Evolutionary conservation across 2,797 vertebrate genomes (phyloP).

Genomic region (Pteronotus mesoamericanus): DNA sequence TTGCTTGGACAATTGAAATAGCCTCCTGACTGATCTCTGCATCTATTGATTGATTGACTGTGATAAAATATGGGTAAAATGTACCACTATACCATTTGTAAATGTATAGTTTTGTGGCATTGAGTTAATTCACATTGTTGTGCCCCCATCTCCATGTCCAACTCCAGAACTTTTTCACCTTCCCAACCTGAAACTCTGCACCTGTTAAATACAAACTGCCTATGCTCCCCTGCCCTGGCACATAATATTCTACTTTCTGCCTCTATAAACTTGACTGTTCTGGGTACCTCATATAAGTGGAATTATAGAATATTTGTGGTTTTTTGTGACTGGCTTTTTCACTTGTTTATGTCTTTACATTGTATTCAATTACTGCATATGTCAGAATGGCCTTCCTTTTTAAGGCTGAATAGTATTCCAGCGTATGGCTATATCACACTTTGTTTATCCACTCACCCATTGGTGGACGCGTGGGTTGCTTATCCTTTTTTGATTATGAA

Average conservation of each 20-base stretch:
- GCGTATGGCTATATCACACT: background rate
- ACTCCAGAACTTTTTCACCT: background rate
- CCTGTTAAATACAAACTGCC: background rate
- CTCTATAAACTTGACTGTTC: background rate
- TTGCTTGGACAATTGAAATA: background rate
- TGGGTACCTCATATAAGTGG: background rate
- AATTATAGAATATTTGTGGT: background rate
- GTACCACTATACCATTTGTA: background rate
- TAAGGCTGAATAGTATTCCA: background rate
- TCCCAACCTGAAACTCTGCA: background rate
- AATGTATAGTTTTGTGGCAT: background rate
- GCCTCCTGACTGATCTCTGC: background rate
- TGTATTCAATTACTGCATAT: background rate
- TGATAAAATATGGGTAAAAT: background rate
- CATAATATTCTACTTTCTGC: background rate
- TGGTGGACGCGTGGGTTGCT: background rate
- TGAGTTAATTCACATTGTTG: background rate
- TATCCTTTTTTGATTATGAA: background rate
- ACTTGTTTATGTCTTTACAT: background rate
- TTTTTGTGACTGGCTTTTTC: background rate
- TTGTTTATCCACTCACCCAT: background rate
- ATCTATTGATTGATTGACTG: background rate
- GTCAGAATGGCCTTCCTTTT: background rate
- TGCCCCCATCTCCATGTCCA: background rate
- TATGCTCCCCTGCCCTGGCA: background rate